These are phyloP conservation scores for Channallabes apus DNA, from an alignment of 2,797 vertebrate species.

Conservation along the genomic window DNA sequence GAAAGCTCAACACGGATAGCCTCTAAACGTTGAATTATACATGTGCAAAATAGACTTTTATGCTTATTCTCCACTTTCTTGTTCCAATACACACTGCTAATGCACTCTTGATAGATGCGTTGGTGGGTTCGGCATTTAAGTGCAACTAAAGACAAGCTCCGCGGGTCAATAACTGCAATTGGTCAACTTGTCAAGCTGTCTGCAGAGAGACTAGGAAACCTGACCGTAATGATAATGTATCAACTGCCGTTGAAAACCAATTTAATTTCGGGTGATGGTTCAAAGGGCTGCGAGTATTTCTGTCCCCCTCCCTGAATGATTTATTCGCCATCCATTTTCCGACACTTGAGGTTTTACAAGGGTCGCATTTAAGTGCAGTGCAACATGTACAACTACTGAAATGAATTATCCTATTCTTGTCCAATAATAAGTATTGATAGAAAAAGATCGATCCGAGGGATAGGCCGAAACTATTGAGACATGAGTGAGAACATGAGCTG, in stretches of 20 bases:
- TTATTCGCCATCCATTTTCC: conserved; percentile 72
- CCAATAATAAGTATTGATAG: conserved; percentile 82
- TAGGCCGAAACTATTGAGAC: conserved; percentile 60
- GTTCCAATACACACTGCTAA: conserved; percentile 66
- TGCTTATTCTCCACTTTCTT: conserved; percentile 64
- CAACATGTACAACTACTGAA: conserved; percentile 54
- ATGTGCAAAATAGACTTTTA: conserved; percentile 66
- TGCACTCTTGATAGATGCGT: conserved; percentile 71
- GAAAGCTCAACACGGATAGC: conserved; percentile 65
- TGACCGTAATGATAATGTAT: conserved; percentile 48
- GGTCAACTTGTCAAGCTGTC: conserved; percentile 48
- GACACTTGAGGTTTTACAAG: conserved; percentile 64
- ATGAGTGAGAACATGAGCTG: conserved; percentile 53
- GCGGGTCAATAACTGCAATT: conserved; percentile 47
- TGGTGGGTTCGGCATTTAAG: conserved; percentile 62
- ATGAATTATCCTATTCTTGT: conserved; percentile 69
- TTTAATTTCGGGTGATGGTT: conserved; percentile 38
- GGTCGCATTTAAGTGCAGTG: conserved; percentile 68
- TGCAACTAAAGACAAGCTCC: conserved; percentile 40
- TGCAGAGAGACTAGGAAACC: conserved; percentile 35
- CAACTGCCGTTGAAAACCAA: conserved; percentile 32
- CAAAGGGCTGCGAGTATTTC: conserved; percentile 56
- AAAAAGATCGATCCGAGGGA: conserved; percentile 68
- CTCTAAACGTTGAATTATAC: conserved; percentile 73
- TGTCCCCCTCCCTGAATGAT: conserved; percentile 75